Base-by-base conservation (phyloP, 37 sponge, comb jelly and placozoan species). In the Aplysina aerophoba region DNA sequence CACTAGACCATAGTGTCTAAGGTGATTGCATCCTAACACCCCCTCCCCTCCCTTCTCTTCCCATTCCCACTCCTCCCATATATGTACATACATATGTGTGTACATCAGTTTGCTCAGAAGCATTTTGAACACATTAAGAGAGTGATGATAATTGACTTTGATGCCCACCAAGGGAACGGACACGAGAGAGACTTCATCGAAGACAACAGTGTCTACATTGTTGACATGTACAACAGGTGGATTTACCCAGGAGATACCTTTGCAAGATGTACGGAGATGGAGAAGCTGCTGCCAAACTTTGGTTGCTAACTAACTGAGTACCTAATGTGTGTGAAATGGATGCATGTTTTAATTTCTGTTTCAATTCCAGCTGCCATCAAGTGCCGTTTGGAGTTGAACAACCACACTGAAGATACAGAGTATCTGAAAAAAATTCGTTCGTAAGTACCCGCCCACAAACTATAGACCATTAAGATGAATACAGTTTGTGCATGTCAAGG, bases 151-250 rank as follows among this genome's bases (percentile, higher is more conserved):
- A 82, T 96, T 4, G 97, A 96, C 55, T 83, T 94, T 27, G 97
- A 96, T 72, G 97, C 97, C 60, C 94, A 93, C 74, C 94, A 93
- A 84, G 97, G 97, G n/a, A 96, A 96, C 50, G 97, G 97, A 4
- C 94, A 96, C 58, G 97, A 96, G 74, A 74, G 86, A 19, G 97
- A 96, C 62, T 92, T 96, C 62, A n/a, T 91, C n/a, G 50, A 60
- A n/a, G 90, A 96, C 66, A 59, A 81, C 15, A 87, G 77, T 25
- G 97, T 96, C 40, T 94, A 85, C 85, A 94, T 94, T 40, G 15
- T 94, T 86, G 95, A 94, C 83, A 84, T 85, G 71, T 97, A 97
- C 84, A 97, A 97, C 73, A 61, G 81, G 53, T 86, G 93, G 81
- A 97, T 94, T 62, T 97, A 94, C 55, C 95, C 97, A 13, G 86